Percentiles rank a stretch among this genome's conserved stretches.
Evolutionary conservation across 2,797 vertebrate species (phyloP).

Genomic region (Sternarchorhynchus goeldii): DNA sequence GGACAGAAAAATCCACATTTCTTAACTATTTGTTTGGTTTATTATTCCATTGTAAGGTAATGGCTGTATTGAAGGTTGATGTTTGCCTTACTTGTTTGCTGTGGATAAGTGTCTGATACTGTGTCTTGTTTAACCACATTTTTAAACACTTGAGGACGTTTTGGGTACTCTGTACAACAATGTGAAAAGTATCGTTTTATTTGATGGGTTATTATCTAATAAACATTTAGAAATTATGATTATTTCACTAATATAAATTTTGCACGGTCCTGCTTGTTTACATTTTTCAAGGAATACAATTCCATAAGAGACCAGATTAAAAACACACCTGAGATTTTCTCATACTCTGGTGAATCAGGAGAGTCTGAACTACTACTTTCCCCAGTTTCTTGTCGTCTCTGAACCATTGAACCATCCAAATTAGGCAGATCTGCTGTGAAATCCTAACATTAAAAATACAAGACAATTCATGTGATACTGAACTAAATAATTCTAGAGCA

Average conservation of each 20-base stretch:
- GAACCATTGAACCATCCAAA: constrained; percentile 78
- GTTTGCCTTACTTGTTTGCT: neutral
- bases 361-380: constrained; percentile 92
- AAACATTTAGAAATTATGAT: too few species aligned
- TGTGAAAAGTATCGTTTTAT: neutral
- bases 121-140: constrained; percentile 68
- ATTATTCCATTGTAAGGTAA: neutral
- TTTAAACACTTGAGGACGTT: constrained; percentile 69
- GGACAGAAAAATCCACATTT: constrained; percentile 58
- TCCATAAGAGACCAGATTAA: neutral
- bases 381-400: constrained; percentile 77
- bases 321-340: constrained; percentile 82
- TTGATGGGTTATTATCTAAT: too few species aligned
- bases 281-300: neutral
- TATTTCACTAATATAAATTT: too few species aligned
- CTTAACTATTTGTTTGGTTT: constrained; percentile 9
- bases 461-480: neutral
- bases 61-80: neutral
- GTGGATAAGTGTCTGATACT: constrained; percentile 16
- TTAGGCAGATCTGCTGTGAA: constrained; percentile 82
- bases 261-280: too few species aligned
- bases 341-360: constrained; percentile 80
- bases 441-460: constrained; percentile 67
- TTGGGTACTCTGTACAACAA: constrained; percentile 72
- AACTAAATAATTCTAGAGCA: neutral